Evolutionary conservation across 2,113 vertebrate species (phyloP), one percentile per base, ranked within the genome.

Genomic region (Martes martes): DNA sequence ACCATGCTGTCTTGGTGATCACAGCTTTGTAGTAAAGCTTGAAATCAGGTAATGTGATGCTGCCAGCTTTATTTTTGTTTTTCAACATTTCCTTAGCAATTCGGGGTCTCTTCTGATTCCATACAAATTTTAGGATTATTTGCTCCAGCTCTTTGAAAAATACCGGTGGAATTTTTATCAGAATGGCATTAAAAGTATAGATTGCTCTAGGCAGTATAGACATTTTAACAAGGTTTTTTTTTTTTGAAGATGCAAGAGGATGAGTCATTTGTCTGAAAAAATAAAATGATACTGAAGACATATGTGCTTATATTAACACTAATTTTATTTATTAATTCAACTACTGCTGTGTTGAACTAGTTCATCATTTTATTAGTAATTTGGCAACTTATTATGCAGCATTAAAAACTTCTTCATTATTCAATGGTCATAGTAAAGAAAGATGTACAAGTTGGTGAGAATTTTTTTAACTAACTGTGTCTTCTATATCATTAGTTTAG

Each of bases 261-360:
- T 95, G 96, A 98, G 74, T 96, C 73, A 94, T 84, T 63, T 65
- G 7, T 65, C 65, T 61, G n/a, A 81, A 78, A 93, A 88, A 93
- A 63, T 84, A 95, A 97, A 91, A 97, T 89, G 71, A 79, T 97
- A 96, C 76, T 80, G 55, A 86, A 92, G 91, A 97, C 94, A 84
- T 65, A 97, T 57, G 91, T 97, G 47, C 73, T 98, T 98, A 96
- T 94, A 92, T 97, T 97, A 97, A 87, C 84, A n/a, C 89, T 93
- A 96, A 98, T 98, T 97, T 97, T 98, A 14, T 91, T 83, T 97
- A 97, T 97, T 98, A 98, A 97, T 97, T 98, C 96, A 55, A 33
- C 87, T 98, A 97, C 94, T 96, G 98, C 85, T 97, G 11, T 84
- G 94, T 74, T 92, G 59, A 95, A 67, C 36, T 93, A 71, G 73